Conservation (phyloP, 2,113 vertebrate species). For the Potamarius usumacintae region DNA sequence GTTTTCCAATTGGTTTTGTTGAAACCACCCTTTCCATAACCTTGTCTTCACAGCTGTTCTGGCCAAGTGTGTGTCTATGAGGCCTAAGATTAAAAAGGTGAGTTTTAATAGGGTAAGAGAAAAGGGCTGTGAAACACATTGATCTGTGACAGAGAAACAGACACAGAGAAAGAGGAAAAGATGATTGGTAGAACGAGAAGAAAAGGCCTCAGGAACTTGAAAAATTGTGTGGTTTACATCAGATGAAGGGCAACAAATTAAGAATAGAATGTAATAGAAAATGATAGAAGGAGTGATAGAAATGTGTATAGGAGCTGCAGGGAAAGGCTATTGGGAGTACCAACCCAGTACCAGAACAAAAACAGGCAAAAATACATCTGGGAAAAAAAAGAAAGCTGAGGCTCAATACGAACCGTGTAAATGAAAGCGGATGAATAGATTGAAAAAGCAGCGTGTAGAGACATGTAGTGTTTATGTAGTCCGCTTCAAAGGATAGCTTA, state of each 20-base stretch:
- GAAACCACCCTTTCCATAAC: slow-evolving; percentile 48
- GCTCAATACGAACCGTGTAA: background rate
- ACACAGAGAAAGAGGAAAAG: slow-evolving; percentile 1
- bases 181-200: slow-evolving; percentile 9
- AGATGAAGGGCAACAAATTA: background rate
- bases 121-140: slow-evolving; percentile 52
- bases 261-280: background rate
- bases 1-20: slow-evolving; percentile 47
- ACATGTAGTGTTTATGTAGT: slow-evolving; percentile 68
- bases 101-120: slow-evolving; percentile 53
- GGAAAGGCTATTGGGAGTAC: background rate
- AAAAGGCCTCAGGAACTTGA: background rate
- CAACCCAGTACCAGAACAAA: background rate
- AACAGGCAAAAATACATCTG: background rate
- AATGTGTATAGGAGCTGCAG: background rate
- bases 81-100: slow-evolving; percentile 53
- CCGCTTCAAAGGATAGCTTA: slow-evolving; percentile 67
- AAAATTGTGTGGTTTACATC: background rate
- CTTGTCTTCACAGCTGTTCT: slow-evolving; percentile 52
- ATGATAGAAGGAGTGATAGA: slow-evolving; percentile 3
- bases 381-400: background rate
- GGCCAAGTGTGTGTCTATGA: slow-evolving; percentile 42
- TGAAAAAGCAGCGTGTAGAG: slow-evolving; percentile 69
- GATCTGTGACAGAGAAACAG: slow-evolving; percentile 34
- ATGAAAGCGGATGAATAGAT: slow-evolving; percentile 49